Conservation (phyloP, 2,888 invertebrate genomes). For the Trissoscelio sp. region DNA sequence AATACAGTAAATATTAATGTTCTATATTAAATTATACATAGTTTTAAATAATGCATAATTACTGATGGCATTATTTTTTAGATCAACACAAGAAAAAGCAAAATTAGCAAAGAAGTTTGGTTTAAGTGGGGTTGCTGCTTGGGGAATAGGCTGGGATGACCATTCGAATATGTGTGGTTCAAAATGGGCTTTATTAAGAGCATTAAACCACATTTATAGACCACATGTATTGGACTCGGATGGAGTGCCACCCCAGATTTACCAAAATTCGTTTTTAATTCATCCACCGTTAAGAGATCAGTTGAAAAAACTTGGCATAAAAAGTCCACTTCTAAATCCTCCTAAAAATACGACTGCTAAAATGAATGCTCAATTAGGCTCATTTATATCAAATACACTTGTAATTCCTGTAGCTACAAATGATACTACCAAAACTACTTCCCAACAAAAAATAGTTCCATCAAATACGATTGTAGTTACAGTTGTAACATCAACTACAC, state of each 20-base stretch:
- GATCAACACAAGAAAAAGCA: slow-evolving; percentile 18
- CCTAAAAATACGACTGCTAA: neutral
- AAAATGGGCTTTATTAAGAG: slow-evolving; percentile 20
- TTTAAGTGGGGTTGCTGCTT: slow-evolving; percentile 26
- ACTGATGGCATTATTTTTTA: slow-evolving; percentile 13
- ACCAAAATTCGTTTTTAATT: neutral
- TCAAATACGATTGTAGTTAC: no score
- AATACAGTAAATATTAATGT: slow-evolving; percentile 3
- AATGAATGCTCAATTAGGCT: neutral
- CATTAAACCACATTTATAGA: slow-evolving; percentile 14
- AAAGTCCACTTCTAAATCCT: neutral
- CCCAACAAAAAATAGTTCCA: neutral
- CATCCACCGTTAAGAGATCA: neutral
- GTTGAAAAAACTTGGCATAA: neutral
- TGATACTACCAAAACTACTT: neutral
- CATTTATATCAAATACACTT: neutral
- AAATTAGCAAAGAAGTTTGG: neutral
- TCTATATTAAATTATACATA: neutral
- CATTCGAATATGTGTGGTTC: slow-evolving; percentile 5
- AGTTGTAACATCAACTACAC: no score
- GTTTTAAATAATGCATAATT: neutral
- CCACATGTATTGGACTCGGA: neutral
- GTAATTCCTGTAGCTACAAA: neutral
- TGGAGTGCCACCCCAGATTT: neutral
- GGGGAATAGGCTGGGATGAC: slow-evolving; percentile 44